Percentiles rank a stretch among this genome's conserved stretches.
Evolutionary conservation across 1,140 invertebrate genomes (phyloP).

Genomic region (Drosophila punjabiensis): DNA sequence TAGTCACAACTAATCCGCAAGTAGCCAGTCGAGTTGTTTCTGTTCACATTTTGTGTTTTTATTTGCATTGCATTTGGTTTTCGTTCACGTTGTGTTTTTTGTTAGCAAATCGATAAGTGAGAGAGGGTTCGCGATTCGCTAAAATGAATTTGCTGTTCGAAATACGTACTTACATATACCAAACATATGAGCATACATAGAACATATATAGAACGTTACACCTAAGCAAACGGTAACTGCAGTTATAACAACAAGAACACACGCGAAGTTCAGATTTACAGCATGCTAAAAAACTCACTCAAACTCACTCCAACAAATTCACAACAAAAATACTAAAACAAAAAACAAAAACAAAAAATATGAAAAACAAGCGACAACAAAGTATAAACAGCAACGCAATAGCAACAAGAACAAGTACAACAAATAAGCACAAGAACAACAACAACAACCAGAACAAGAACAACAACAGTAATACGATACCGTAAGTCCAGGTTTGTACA

Average conservation of each 20-base stretch:
- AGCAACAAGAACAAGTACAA: conserved; percentile 69
- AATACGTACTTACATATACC: conserved; percentile 8
- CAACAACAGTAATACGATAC: conserved; percentile 73
- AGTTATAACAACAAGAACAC: conserved; percentile 45
- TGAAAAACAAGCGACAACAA: conserved; percentile 43
- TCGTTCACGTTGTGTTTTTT: conserved; percentile 52
- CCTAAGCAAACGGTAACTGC: conserved; percentile 54
- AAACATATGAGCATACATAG: conserved; percentile 39
- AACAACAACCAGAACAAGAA: conserved; percentile 60
- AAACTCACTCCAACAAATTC: conserved; percentile 71
- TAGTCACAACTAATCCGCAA: conserved; percentile 84
- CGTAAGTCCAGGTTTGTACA: conserved; percentile 85
- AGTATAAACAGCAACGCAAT: conserved; percentile 71
- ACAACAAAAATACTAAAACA: conserved; percentile 51
- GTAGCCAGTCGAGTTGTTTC: conserved; percentile 68
- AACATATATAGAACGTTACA: conserved; percentile 42
- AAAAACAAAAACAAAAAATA: conserved; percentile 42
- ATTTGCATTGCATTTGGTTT: conserved; percentile 59
- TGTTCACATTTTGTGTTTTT: conserved; percentile 71
- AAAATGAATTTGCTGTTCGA: conserved; percentile 44
- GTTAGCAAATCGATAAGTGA: conserved; percentile 33
- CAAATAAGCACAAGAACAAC: conserved; percentile 27
- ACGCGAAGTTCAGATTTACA: conserved; percentile 73
- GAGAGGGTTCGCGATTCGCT: conserved; percentile 29
- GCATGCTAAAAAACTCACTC: conserved; percentile 77